Evolutionary conservation across 2,797 vertebrate species (phyloP).

Genomic region (Falco biarmicus): DNA sequence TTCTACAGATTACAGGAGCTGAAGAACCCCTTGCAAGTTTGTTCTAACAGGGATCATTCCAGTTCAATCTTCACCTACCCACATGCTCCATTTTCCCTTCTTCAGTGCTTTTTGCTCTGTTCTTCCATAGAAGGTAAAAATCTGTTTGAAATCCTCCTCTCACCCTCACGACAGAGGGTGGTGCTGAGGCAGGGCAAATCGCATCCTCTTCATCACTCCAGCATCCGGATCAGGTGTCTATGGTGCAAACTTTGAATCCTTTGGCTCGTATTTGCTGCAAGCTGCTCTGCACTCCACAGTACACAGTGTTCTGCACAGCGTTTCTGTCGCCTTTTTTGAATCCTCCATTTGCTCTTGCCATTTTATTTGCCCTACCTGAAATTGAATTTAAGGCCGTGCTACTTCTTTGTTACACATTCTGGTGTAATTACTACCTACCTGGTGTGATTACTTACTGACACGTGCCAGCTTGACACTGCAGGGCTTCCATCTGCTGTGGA

Average conservation of each 20-base stretch:
- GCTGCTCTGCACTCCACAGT: neutral
- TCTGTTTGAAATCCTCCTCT: neutral
- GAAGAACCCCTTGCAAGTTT: neutral
- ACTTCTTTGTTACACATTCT: neutral
- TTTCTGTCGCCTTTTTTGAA: neutral
- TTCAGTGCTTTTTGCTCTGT: neutral
- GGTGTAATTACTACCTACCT: neutral
- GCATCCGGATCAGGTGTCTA: neutral
- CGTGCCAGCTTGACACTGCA: neutral
- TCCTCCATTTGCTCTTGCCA: rapidly evolving
- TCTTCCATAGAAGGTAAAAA: neutral
- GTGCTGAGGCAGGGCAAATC: neutral
- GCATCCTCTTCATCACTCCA: neutral
- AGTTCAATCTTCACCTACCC: neutral
- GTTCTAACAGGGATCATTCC: neutral
- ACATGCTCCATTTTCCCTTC: neutral
- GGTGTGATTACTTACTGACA: neutral
- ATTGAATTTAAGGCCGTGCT: neutral
- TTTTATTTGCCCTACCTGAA: neutral
- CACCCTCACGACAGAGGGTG: neutral
- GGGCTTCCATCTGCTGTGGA: neutral
- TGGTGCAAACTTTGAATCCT: neutral
- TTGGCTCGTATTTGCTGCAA: neutral
- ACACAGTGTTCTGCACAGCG: neutral
- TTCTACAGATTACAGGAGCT: neutral